These are phyloP conservation scores for Protaetia brevitarsis DNA, from an alignment of 1,140 invertebrate species.

Conservation along the genomic window DNA sequence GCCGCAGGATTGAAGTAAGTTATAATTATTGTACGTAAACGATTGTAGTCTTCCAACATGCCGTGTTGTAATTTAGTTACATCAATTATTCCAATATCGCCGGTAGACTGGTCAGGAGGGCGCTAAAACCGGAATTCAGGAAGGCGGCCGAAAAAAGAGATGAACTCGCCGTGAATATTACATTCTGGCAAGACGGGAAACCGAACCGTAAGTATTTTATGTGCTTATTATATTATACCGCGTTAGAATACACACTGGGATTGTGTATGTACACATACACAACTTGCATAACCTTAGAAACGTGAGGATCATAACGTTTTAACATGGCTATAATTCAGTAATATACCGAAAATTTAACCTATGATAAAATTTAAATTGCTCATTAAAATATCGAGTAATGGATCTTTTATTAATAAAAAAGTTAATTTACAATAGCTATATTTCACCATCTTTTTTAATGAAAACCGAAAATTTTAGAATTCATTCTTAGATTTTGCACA, in stretches of 20 bases:
- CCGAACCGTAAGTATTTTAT: conserved; percentile 6
- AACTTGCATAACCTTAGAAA: conserved; percentile 12
- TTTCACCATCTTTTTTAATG: no score
- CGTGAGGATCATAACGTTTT: not conserved
- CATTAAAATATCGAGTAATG: no score
- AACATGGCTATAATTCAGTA: not conserved
- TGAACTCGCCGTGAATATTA: not conserved
- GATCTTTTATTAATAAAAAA: no score
- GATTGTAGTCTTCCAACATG: not conserved
- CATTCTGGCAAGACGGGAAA: conserved; percentile 18
- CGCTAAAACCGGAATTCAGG: conserved; percentile 21
- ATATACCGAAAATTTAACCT: not conserved
- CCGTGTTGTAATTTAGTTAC: conserved; percentile 11
- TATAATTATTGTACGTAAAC: not conserved
- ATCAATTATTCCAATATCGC: conserved; percentile 19
- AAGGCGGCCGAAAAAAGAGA: conserved; percentile 16
- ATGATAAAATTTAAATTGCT: no score
- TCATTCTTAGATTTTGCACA: no score
- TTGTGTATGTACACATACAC: conserved; percentile 1
- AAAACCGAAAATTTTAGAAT: no score
- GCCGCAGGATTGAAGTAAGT: conserved; percentile 16
- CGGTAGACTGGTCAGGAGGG: not conserved
- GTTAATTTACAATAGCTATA: no score
- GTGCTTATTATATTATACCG: conserved; percentile 6
- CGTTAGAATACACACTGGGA: not conserved